Percentiles rank a stretch among this genome's conserved stretches.
Conservation (phyloP, 2,797 vertebrate genomes). For the Oryzias sinensis region DNA sequence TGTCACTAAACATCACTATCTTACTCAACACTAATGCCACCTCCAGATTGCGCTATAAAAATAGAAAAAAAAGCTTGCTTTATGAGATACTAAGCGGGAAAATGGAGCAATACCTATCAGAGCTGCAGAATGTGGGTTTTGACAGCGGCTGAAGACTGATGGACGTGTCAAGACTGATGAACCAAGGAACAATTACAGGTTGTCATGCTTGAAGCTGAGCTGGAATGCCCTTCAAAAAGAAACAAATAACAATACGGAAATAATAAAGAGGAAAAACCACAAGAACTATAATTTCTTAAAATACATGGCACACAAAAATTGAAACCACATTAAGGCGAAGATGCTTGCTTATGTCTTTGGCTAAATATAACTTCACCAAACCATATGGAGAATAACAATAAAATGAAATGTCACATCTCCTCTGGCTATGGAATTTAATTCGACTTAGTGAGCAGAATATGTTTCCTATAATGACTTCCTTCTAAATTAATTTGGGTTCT, state of each 20-base stretch:
- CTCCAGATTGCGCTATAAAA: conserved; percentile 75
- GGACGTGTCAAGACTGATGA: conserved; percentile 67
- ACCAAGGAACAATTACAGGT: conserved; percentile 67
- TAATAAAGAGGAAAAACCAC: conserved; percentile 3
- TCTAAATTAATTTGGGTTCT: conserved; percentile 46
- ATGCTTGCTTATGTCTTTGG: conserved; percentile 40
- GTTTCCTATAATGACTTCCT: conserved; percentile 39
- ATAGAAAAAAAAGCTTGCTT: conserved; percentile 73
- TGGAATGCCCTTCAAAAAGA: conserved; percentile 32
- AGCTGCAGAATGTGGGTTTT: conserved; percentile 58
- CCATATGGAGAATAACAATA: conserved; percentile 37
- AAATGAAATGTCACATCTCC: conserved; percentile 50
- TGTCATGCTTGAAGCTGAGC: conserved; percentile 56
- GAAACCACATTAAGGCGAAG: conserved; percentile 10
- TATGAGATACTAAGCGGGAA: conserved; percentile 50
- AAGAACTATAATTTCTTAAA: conserved; percentile 4
- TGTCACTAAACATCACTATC: conserved; percentile 83
- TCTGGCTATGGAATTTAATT: conserved; percentile 39
- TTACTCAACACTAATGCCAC: conserved; percentile 76
- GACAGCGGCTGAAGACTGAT: conserved; percentile 59
- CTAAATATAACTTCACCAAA: conserved; percentile 33
- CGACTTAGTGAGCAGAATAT: conserved; percentile 34
- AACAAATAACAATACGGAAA: conserved; percentile 29
- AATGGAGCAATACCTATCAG: conserved; percentile 63
- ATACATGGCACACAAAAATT: conserved; percentile 1